Evolutionary conservation across 2,888 invertebrate genomes (phyloP).

Genomic region (Timema cristinae): DNA sequence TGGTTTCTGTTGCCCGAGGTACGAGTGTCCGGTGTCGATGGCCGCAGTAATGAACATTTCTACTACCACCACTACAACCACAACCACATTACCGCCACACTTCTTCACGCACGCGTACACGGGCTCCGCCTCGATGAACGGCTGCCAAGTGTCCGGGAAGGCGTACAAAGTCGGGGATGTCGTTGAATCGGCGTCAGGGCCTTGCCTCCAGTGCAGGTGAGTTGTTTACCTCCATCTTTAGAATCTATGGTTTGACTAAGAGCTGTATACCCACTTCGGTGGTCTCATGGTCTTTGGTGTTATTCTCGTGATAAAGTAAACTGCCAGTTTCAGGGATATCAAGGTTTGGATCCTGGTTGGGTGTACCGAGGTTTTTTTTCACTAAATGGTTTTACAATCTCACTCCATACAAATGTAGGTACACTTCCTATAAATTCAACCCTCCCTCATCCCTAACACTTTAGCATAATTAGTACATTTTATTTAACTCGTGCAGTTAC

Average conservation of each 20-base stretch:
- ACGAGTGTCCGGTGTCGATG: slow-evolving; percentile 89
- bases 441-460: too few species aligned
- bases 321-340: too few species aligned
- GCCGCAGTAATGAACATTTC: slow-evolving; percentile 75
- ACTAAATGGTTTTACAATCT: too few species aligned
- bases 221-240: slow-evolving; percentile 43
- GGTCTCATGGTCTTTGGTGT: too few species aligned
- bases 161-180: slow-evolving; percentile 83
- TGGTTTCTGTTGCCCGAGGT: slow-evolving; percentile 92
- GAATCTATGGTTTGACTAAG: background rate
- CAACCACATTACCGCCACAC: slow-evolving; percentile 72
- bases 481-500: background rate
- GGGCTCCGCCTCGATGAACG: slow-evolving; percentile 68
- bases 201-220: slow-evolving; percentile 93
- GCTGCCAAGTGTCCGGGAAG: slow-evolving; percentile 81
- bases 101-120: slow-evolving; percentile 76
- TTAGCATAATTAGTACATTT: background rate
- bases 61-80: slow-evolving; percentile 83
- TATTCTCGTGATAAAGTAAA: too few species aligned
- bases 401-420: too few species aligned
- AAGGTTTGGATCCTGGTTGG: too few species aligned
- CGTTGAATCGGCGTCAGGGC: slow-evolving; percentile 81
- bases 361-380: too few species aligned
- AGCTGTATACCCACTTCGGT: too few species aligned
- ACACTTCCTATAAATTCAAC: too few species aligned